These are phyloP conservation scores for Solea senegalensis DNA, from an alignment of 2,113 vertebrate species.

Conservation along the genomic window DNA sequence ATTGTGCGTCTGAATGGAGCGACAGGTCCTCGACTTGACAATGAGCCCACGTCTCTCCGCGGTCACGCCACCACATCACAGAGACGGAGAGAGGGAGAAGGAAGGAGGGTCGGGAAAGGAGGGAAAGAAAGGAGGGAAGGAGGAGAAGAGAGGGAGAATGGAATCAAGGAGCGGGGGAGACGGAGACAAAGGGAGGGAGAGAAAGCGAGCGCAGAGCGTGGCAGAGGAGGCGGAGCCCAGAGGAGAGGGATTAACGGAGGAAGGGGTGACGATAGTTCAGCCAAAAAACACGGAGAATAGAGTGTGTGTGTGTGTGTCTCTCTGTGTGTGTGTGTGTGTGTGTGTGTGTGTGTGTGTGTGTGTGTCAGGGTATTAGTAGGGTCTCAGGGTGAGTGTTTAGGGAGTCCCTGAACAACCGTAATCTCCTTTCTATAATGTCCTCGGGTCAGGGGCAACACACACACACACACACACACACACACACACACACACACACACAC, in stretches of 20 bases:
- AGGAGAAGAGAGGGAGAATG: neutral
- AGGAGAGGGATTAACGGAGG: slow-evolving; percentile 66
- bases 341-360: too few relatives aligned
- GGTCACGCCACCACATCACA: slow-evolving; percentile 73
- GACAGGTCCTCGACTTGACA: slow-evolving; percentile 69
- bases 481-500: slow-evolving; percentile 62
- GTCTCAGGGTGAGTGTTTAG: too few relatives aligned
- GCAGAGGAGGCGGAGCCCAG: slow-evolving; percentile 57
- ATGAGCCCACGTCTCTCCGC: slow-evolving; percentile 73
- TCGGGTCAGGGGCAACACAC: too few relatives aligned
- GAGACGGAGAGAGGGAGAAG: slow-evolving; percentile 35
- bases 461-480: too few relatives aligned
- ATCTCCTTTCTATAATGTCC: too few relatives aligned
- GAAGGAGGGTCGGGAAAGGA: slow-evolving; percentile 33
- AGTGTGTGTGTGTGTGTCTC: neutral
- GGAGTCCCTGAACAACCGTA: too few relatives aligned
- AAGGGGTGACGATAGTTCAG: slow-evolving; percentile 68
- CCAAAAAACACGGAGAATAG: slow-evolving; percentile 70
- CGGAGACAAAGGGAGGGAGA: slow-evolving; percentile 55
- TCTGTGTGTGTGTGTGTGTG: too few relatives aligned
- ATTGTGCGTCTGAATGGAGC: slow-evolving; percentile 56
- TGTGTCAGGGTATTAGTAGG: too few relatives aligned
- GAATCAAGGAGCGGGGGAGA: slow-evolving; percentile 20
- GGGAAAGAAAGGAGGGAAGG: slow-evolving; percentile 1
- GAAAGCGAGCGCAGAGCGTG: slow-evolving; percentile 72